Conservation (phyloP, 2,113 vertebrate genomes). For the Oxygymnocypris stewartii region DNA sequence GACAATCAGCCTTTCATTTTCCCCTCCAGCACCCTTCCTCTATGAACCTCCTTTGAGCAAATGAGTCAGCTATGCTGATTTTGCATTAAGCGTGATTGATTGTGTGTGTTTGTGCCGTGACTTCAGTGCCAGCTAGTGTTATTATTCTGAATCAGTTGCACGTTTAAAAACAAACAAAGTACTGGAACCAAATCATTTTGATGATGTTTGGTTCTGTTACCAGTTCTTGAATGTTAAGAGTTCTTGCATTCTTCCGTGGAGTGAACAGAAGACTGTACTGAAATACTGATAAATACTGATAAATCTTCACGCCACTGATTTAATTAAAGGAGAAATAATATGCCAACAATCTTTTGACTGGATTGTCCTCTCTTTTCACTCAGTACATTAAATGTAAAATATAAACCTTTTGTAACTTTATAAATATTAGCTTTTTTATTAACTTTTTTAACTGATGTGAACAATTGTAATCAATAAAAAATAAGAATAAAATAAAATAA, state of each 20-base stretch:
- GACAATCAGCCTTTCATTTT: slow-evolving; percentile 36
- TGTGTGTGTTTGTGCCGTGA: not conserved
- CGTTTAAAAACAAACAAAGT: not conserved
- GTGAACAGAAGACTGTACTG: not conserved
- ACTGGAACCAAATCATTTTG: not conserved
- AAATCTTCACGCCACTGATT: no score
- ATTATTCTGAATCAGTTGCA: not conserved
- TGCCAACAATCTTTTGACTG: no score
- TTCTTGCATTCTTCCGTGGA: not conserved
- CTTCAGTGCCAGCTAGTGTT: not conserved
- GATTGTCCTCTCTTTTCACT: no score
- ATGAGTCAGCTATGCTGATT: slow-evolving; percentile 20
- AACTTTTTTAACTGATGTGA: no score
- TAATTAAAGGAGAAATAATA: no score
- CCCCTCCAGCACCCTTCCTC: not conserved
- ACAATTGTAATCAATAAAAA: no score
- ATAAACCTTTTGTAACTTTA: no score
- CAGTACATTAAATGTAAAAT: no score
- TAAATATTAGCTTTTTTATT: no score
- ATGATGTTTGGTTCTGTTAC: not conserved
- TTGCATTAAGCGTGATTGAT: slow-evolving; percentile 6
- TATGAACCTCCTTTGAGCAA: slow-evolving; percentile 9
- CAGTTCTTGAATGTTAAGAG: not conserved
- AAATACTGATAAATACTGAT: no score
- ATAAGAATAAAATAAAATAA: no score